phyloP scores from a whole-genome alignment of 2,113 vertebrate species.

The Xiphias gladius region DNA sequence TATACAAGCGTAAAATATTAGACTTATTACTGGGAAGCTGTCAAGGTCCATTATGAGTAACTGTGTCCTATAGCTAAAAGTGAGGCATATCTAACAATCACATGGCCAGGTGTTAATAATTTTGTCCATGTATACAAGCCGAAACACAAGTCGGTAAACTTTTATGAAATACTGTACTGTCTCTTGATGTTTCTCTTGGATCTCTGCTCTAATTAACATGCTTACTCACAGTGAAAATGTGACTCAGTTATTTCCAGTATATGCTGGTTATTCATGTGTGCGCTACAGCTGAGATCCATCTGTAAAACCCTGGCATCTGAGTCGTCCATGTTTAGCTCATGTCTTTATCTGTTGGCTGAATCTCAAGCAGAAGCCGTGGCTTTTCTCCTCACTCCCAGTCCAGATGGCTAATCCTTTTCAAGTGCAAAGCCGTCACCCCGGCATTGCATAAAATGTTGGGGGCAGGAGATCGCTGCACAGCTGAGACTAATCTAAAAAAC shows the following conservation, averaged over 20 bases:
- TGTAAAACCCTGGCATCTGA: conserved; percentile 40
- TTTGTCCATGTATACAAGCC: neutral
- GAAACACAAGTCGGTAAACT: neutral
- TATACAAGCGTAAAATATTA: no score
- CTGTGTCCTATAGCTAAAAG: neutral
- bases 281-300: conserved; percentile 55
- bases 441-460: conserved; percentile 17
- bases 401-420: conserved; percentile 73
- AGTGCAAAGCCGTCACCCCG: conserved; percentile 39
- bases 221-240: conserved; percentile 42
- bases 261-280: conserved; percentile 57
- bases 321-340: conserved; percentile 27
- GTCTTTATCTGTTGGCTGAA: conserved; percentile 56
- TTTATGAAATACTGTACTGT: neutral
- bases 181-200: neutral
- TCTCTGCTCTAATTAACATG: conserved; percentile 46
- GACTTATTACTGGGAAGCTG: neutral
- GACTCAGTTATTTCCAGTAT: conserved; percentile 30
- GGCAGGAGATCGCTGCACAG: conserved; percentile 41
- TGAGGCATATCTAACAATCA: neutral
- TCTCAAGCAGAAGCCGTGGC: conserved; percentile 28
- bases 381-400: conserved; percentile 31
- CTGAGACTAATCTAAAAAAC: conserved; percentile 34
- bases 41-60: neutral
- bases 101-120: neutral